These are phyloP conservation scores for Capreolus pygargus DNA, from an alignment of 2,113 vertebrate species.

Conservation along the genomic window DNA sequence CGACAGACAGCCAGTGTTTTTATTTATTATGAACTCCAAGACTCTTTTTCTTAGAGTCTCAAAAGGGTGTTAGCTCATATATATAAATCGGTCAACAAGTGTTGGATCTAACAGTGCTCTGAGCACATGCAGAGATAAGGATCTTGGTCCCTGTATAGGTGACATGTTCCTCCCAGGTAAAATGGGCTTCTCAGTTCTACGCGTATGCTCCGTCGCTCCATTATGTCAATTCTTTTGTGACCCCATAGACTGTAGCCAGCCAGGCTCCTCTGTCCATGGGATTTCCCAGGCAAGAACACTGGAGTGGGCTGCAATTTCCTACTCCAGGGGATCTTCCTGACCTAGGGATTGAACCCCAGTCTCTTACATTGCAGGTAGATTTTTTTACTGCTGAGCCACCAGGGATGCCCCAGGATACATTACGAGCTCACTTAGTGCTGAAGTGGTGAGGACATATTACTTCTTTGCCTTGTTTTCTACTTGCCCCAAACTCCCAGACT, in stretches of 20 bases:
- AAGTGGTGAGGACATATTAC: not conserved
- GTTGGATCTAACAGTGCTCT: not conserved
- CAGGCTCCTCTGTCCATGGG: not conserved
- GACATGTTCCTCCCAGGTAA: not conserved
- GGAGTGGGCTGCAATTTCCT: not conserved
- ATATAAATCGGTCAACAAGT: not conserved
- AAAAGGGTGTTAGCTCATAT: not conserved
- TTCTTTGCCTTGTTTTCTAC: not conserved
- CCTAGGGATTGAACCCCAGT: not conserved
- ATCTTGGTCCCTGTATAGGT: not conserved
- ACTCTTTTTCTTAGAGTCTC: not conserved
- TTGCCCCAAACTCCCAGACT: not conserved
- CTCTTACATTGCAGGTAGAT: not conserved
- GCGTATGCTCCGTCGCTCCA: fast-evolving
- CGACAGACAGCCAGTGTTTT: not conserved
- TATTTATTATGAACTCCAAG: not conserved
- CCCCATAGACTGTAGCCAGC: not conserved
- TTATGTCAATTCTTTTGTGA: not conserved
- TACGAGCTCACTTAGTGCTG: not conserved
- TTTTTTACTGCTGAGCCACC: not conserved
- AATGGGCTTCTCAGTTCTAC: not conserved
- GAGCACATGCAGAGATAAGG: not conserved
- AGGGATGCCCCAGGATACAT: not conserved
- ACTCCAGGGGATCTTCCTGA: not conserved
- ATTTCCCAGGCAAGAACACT: not conserved